Evolutionary conservation across 2,797 vertebrate species (phyloP).

Genomic region (Sebastes melanostomus): DNA sequence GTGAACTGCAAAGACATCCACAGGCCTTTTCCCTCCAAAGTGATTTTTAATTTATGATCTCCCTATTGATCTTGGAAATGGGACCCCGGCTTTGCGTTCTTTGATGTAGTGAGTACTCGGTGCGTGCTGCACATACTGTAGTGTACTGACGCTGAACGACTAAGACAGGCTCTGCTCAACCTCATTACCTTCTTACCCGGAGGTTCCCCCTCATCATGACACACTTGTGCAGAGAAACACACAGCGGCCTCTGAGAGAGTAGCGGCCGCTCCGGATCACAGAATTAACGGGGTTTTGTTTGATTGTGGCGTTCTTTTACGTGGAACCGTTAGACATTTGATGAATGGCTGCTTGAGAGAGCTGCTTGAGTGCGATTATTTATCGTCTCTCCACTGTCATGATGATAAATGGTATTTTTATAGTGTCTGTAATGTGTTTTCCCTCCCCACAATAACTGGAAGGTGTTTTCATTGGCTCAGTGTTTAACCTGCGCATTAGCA

Average conservation of each 20-base stretch:
- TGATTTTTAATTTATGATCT: constrained; percentile 75
- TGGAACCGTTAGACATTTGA: constrained; percentile 36
- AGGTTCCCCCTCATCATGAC: constrained; percentile 52
- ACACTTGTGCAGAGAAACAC: constrained; percentile 51
- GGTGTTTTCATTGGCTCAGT: constrained; percentile 25
- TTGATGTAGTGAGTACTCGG: constrained; percentile 59
- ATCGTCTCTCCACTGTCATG: constrained; percentile 37
- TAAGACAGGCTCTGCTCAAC: constrained; percentile 58
- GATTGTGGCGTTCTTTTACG: constrained; percentile 19
- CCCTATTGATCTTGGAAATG: constrained; percentile 67
- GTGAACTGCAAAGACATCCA: constrained; percentile 32
- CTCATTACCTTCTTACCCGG: constrained; percentile 65
- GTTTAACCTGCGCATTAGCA: constrained; percentile 28
- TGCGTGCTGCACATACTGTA: constrained; percentile 51
- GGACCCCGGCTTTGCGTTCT: constrained; percentile 39
- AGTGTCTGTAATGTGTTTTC: constrained; percentile 25
- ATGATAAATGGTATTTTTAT: constrained; percentile 58
- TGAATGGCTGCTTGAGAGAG: constrained; percentile 44
- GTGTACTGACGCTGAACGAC: constrained; percentile 47
- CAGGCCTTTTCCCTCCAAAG: constrained; percentile 38
- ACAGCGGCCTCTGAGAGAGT: constrained; percentile 39
- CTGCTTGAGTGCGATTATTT: constrained; percentile 56
- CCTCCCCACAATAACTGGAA: constrained; percentile 17
- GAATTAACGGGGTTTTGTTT: constrained; percentile 21
- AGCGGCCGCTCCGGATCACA: constrained; percentile 20